Evolutionary conservation across 2,113 vertebrate species (phyloP).

Genomic region (Mus spicilegus): DNA sequence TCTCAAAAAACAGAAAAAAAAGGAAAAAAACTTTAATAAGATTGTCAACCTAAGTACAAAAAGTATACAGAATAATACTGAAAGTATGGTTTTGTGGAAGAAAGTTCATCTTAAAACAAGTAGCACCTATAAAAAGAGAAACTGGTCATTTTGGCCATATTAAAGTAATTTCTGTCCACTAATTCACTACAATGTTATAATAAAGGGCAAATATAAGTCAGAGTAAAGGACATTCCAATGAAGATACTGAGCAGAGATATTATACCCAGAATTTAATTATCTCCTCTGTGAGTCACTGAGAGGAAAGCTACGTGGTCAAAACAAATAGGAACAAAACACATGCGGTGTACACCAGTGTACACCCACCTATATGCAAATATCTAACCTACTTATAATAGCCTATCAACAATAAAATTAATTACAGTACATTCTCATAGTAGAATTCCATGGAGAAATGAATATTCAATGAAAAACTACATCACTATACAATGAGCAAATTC

Average conservation of each 20-base stretch:
- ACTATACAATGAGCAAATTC: not conserved
- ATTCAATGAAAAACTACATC: not conserved
- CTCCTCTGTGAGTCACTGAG: not conserved
- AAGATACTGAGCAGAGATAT: not conserved
- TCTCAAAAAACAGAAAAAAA: not conserved
- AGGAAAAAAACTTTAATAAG: not conserved
- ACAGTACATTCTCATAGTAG: not conserved
- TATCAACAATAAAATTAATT: constrained; percentile 10
- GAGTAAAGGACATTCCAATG: not conserved
- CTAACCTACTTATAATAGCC: not conserved
- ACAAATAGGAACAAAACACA: constrained; percentile 26
- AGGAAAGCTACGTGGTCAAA: not conserved
- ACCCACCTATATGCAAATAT: not conserved
- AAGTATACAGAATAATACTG: not conserved
- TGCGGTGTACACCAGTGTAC: not conserved
- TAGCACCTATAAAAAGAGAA: not conserved
- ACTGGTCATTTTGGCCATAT: not conserved
- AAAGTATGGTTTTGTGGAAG: not conserved
- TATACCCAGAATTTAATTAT: constrained; percentile 6
- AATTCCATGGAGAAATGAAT: not conserved
- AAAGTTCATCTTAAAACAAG: not conserved
- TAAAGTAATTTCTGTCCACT: constrained; percentile 7
- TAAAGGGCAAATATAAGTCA: not conserved
- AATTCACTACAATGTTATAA: not conserved
- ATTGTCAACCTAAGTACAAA: not conserved